A percentile compares a stretch with the other conserved stretches of the same genome.
Evolutionary conservation across 1,140 invertebrate genomes (phyloP).

Genomic region (Heliothis virescens): DNA sequence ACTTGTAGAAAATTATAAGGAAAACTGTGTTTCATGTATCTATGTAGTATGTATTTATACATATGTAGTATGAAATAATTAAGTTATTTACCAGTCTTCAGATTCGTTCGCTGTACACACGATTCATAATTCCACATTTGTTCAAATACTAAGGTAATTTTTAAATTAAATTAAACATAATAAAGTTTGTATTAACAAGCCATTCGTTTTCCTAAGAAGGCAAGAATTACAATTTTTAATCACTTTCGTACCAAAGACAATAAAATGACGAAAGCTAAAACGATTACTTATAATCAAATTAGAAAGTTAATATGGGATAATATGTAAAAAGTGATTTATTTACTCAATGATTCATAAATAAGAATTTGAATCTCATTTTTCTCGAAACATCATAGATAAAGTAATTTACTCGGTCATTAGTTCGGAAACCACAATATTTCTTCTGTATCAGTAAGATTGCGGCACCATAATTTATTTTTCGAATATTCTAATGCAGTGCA

Average conservation of each 20-base stretch:
- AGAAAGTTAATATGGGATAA: slow-evolving; percentile 30
- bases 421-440: slow-evolving; percentile 47
- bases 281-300: slow-evolving; percentile 26
- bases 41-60: too few relatives aligned
- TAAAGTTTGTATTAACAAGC: background rate
- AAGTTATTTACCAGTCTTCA: too few relatives aligned
- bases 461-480: slow-evolving; percentile 39
- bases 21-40: background rate
- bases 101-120: too few relatives aligned
- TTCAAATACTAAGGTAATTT: background rate
- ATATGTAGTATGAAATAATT: too few relatives aligned
- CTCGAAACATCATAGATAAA: slow-evolving; percentile 42
- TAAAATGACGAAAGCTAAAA: slow-evolving; percentile 15
- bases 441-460: slow-evolving; percentile 44
- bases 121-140: too few relatives aligned
- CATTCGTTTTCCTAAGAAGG: background rate
- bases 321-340: slow-evolving; percentile 44
- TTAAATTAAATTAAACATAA: too few relatives aligned
- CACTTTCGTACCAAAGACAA: slow-evolving; percentile 5
- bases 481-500: slow-evolving; percentile 43
- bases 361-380: slow-evolving; percentile 47
- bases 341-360: slow-evolving; percentile 48
- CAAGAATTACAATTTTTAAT: slow-evolving; percentile 28
- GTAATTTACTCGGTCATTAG: slow-evolving; percentile 46
- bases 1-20: too few relatives aligned